Base-by-base conservation (phyloP, 2,888 invertebrate genomes). In the Nomada fucata region DNA sequence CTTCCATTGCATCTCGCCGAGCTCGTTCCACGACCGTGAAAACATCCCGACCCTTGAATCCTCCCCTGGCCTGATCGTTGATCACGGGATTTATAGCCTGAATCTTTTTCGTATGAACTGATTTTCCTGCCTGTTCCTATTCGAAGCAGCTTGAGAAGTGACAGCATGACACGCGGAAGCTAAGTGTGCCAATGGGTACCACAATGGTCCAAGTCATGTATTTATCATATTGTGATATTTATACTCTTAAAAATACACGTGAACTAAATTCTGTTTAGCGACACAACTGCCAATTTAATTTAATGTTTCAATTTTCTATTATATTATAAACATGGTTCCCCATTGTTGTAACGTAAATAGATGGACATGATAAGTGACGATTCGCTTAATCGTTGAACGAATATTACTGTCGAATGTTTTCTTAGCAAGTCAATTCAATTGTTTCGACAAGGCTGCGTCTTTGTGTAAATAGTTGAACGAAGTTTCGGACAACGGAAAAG, bases 11-110 rank as follows among this genome's bases (percentile, higher is more conserved):
- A 36, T 20, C n/a, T 57, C 23, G 44, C 26, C 42, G 29, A 4
- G 18, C 63, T 29, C 23, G 26, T 36, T 13, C 13, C 76, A 2
- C 44, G 26, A 69, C 55, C 53, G 15, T 44, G 50, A 70, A 50
- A 79, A 78, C 60, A 59, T 50, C 42, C 26, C 55, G 1, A 20
- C 36, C 44, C 20, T 36, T 53, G 9, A 18, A 23, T 36, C 29
- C 4, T 13, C 44, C 11, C 44, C 52, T 20, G 36, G 36, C 47
- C 47, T 9, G 55, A 36, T 44, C 69, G 44, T 60, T 60, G 60
- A 75, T 26, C 60, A 29, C 23, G 15, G 11, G 26, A 57, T 29
- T 18, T 29, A 23, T n/a, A n/a, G 20, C 5, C 2, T n/a, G 20
- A 4, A 47, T n/a, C 18, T 1, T 26, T 64, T 10, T 36, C 18